Conservation (phyloP, 2,113 vertebrate species). For the Aythya baeri region DNA sequence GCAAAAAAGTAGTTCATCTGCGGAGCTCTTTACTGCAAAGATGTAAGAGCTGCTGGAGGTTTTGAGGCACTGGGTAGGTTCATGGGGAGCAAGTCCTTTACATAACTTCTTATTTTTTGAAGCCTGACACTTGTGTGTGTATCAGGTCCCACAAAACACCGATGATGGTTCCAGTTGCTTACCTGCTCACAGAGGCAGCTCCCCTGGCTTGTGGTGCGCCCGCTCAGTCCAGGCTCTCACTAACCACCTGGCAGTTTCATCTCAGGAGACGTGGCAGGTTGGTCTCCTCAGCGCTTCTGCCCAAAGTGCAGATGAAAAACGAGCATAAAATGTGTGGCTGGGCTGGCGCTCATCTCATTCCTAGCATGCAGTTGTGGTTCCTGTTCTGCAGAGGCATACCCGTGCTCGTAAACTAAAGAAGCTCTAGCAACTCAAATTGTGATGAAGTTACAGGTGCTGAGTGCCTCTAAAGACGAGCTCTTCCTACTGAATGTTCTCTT, state of each 20-base stretch:
- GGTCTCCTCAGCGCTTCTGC: neutral
- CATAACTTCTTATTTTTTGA: neutral
- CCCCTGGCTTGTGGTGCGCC: neutral
- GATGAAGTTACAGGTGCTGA: neutral
- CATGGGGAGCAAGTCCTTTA: fast-evolving
- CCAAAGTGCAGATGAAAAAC: neutral
- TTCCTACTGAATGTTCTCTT: neutral
- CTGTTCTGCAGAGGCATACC: neutral
- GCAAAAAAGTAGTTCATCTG: neutral
- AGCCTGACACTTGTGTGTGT: neutral
- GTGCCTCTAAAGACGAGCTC: neutral
- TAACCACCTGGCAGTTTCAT: neutral
- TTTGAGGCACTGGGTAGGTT: neutral
- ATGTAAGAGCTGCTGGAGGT: neutral
- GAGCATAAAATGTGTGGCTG: fast-evolving
- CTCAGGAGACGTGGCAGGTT: neutral
- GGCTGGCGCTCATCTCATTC: neutral
- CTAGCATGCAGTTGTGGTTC: neutral
- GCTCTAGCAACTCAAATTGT: neutral
- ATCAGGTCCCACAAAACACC: neutral
- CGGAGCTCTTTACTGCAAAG: neutral
- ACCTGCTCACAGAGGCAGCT: neutral
- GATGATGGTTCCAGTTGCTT: neutral
- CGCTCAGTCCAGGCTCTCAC: neutral
- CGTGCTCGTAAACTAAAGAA: fast-evolving